Conservation (phyloP, 2,888 invertebrate species). For the Amphipoea oculea region DNA sequence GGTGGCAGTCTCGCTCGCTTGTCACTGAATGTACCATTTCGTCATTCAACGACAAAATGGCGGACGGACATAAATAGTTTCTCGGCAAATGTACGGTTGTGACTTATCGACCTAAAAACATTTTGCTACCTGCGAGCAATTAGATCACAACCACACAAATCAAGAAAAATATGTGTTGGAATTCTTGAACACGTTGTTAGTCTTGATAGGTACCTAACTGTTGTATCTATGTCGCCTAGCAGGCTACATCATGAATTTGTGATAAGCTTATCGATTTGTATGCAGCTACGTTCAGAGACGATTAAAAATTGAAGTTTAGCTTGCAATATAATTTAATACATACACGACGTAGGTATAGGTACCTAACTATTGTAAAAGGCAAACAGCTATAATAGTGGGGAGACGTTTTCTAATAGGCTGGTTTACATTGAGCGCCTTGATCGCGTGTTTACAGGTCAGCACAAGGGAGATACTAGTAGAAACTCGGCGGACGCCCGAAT, state of each 20-base stretch:
- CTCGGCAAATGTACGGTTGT: conserved; percentile 79
- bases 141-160: conserved; percentile 65
- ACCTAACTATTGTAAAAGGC: conserved; percentile 71
- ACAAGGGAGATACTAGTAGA: conserved; percentile 89
- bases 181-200: conserved; percentile 33
- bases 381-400: conserved; percentile 73
- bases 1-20: conserved; percentile 57
- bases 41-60: conserved; percentile 87
- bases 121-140: conserved; percentile 67
- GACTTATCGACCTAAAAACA: conserved; percentile 81
- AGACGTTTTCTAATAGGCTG: conserved; percentile 78
- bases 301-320: conserved; percentile 52
- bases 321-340: conserved; percentile 55
- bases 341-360: conserved; percentile 47
- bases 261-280: conserved; percentile 65
- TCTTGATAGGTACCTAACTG: conserved; percentile 37
- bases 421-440: conserved; percentile 86
- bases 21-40: conserved; percentile 75
- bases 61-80: conserved; percentile 84
- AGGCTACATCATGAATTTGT: conserved; percentile 51
- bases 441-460: conserved; percentile 89
- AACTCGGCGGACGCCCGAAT: conserved; percentile 87
- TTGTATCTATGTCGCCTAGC: conserved; percentile 55
- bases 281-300: conserved; percentile 57
- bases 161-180: conserved; percentile 45